A percentile compares a stretch with the other conserved stretches of the same genome.
These are phyloP conservation scores for Rhinolophus sinicus DNA, from an alignment of 2,113 vertebrate species.

Conservation along the genomic window DNA sequence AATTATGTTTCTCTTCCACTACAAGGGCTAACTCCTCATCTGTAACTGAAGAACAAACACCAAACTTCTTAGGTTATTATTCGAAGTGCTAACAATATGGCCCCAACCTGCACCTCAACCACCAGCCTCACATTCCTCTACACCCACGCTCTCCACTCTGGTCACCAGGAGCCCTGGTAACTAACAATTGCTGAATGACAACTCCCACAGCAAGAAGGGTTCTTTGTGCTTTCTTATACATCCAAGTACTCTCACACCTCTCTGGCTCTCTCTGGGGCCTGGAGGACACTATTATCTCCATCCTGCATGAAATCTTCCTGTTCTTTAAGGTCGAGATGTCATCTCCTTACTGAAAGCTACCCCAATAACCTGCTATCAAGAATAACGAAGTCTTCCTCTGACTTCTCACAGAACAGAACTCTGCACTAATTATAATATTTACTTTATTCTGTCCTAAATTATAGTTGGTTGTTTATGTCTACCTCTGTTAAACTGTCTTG, in stretches of 20 bases:
- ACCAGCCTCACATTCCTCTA: background rate
- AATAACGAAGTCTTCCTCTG: background rate
- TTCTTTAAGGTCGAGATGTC: background rate
- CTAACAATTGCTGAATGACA: background rate
- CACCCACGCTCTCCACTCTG: background rate
- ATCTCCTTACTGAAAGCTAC: background rate
- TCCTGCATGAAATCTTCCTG: background rate
- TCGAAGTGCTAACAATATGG: background rate
- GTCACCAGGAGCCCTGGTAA: background rate
- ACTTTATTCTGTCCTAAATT: slow-evolving; percentile 26
- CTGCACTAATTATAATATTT: background rate
- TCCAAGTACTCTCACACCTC: background rate
- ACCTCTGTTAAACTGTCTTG: background rate
- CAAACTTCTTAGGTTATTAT: background rate
- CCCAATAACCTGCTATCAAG: background rate
- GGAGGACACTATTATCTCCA: background rate
- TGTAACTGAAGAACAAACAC: background rate
- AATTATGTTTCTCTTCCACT: background rate
- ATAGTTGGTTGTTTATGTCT: background rate
- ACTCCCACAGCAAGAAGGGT: fast-evolving
- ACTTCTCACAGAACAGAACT: background rate
- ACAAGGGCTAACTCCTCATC: background rate
- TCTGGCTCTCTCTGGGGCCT: background rate
- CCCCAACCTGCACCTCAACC: background rate
- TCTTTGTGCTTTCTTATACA: background rate